A percentile compares a stretch with the other conserved stretches of the same genome.
Conservation (phyloP, 2,888 invertebrate species). For the Chrysotoxum bicinctum region DNA sequence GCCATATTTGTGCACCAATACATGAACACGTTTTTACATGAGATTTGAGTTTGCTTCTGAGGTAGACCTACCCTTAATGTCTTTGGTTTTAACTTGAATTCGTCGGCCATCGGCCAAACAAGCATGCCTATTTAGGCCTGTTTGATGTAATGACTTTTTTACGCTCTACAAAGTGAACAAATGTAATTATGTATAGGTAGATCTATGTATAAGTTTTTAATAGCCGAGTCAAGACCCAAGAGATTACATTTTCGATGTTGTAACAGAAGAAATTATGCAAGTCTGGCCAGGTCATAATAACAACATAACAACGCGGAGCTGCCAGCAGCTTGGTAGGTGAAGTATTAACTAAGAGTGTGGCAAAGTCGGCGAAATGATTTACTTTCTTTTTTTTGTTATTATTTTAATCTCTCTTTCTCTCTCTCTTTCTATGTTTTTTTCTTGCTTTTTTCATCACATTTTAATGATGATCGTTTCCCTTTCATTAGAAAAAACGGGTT, state of each 20-base stretch:
- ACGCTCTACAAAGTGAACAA: conserved; percentile 45
- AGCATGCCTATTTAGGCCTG: conserved; percentile 52
- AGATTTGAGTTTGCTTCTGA: too few relatives aligned
- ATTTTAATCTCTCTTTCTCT: conserved; percentile 8
- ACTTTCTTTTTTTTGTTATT: conserved; percentile 60
- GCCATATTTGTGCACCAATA: too few relatives aligned
- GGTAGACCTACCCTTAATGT: too few relatives aligned
- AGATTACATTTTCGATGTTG: conserved; percentile 68
- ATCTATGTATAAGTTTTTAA: conserved; percentile 7
- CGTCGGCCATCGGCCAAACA: conserved; percentile 11
- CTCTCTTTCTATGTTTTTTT: conserved; percentile 12
- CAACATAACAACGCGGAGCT: conserved; percentile 43
- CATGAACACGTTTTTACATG: too few relatives aligned
- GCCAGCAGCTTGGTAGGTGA: conserved; percentile 8
- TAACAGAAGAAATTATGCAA: conserved; percentile 65
- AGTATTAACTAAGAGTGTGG: conserved; percentile 28
- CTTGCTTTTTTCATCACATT: conserved; percentile 19
- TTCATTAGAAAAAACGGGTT: conserved; percentile 69
- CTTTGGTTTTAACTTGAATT: conserved; percentile 37
- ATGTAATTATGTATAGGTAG: not conserved
- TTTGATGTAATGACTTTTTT: conserved; percentile 50
- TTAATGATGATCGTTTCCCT: conserved; percentile 64
- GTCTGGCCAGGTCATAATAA: conserved; percentile 61
- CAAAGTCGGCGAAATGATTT: conserved; percentile 58
- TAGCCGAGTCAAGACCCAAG: conserved; percentile 48